phyloP scores from a whole-genome alignment of 2,888 invertebrate genomes.

The Calliphora vomitoria region DNA sequence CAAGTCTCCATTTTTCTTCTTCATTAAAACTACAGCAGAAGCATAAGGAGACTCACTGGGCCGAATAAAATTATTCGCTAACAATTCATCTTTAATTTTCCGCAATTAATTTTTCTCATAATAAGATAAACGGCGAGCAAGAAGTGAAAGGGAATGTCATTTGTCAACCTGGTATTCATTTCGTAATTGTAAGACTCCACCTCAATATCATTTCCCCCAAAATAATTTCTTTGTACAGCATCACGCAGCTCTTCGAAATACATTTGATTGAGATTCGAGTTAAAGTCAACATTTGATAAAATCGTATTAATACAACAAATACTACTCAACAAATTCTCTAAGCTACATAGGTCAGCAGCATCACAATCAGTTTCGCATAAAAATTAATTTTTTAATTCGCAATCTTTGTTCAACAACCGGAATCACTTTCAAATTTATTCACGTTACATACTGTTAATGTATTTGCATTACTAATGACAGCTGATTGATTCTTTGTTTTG shows the following conservation, averaged over 20 bases:
- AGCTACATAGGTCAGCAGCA: no score
- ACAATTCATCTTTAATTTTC: conserved; percentile 21
- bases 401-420: no score
- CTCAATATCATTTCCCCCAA: conserved; percentile 5
- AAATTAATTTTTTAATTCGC: no score
- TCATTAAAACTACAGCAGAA: conserved; percentile 11
- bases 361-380: no score
- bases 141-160: conserved; percentile 11
- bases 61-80: conserved; percentile 31
- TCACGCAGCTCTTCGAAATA: background rate
- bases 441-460: no score
- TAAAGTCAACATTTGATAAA: no score
- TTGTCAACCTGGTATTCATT: conserved; percentile 17
- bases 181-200: background rate
- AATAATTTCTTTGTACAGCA: background rate
- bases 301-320: conserved; percentile 12
- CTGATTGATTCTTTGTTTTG: conserved; percentile 30
- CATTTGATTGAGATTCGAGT: no score
- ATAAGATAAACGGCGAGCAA: conserved; percentile 17
- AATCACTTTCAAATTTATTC: no score
- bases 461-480: conserved; percentile 8
- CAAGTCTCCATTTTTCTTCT: conserved; percentile 44
- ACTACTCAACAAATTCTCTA: no score
- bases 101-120: conserved; percentile 11
- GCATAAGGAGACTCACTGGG: background rate